Percentiles rank a stretch among this genome's conserved stretches.
Conservation (phyloP, 2,888 invertebrate genomes). For the Eurytoma adleriae region DNA sequence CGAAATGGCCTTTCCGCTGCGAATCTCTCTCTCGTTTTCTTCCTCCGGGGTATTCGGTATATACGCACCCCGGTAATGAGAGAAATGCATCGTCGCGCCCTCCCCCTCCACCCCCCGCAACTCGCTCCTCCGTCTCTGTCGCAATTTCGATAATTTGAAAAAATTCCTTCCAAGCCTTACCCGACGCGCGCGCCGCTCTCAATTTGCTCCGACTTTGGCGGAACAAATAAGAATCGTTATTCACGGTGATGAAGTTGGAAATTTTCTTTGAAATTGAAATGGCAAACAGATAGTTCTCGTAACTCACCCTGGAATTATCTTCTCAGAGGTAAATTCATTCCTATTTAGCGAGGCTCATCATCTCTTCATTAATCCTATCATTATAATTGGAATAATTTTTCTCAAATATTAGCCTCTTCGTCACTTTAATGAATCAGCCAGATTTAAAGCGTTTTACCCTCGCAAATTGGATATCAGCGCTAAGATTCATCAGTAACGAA, state of each 20-base stretch:
- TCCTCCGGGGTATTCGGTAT: neutral
- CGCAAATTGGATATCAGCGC: too few species aligned
- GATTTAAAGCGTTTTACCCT: too few species aligned
- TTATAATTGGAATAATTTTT: too few species aligned
- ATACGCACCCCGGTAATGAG: slow-evolving; percentile 39
- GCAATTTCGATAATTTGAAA: slow-evolving; percentile 52
- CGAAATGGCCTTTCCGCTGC: slow-evolving; percentile 50
- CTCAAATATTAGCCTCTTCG: too few species aligned
- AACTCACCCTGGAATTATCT: slow-evolving; percentile 1
- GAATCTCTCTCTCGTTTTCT: slow-evolving; percentile 16
- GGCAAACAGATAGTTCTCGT: slow-evolving; percentile 35
- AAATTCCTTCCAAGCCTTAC: slow-evolving; percentile 19
- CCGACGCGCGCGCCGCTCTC: neutral
- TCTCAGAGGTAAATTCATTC: slow-evolving; percentile 7
- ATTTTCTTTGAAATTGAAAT: slow-evolving; percentile 42
- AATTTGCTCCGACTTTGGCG: slow-evolving; percentile 11
- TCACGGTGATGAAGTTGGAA: slow-evolving; percentile 26
- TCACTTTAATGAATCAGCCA: too few species aligned
- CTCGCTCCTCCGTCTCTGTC: neutral
- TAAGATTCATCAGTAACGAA: too few species aligned
- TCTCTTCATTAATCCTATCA: too few species aligned
- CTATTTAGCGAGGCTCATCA: neutral
- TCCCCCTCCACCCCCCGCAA: neutral
- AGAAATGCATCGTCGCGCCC: slow-evolving; percentile 30
- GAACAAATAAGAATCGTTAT: slow-evolving; percentile 48